Evolutionary conservation across 2,797 vertebrate species (phyloP), one percentile per base, ranked within the genome.

Genomic region (Lophius americanus): DNA sequence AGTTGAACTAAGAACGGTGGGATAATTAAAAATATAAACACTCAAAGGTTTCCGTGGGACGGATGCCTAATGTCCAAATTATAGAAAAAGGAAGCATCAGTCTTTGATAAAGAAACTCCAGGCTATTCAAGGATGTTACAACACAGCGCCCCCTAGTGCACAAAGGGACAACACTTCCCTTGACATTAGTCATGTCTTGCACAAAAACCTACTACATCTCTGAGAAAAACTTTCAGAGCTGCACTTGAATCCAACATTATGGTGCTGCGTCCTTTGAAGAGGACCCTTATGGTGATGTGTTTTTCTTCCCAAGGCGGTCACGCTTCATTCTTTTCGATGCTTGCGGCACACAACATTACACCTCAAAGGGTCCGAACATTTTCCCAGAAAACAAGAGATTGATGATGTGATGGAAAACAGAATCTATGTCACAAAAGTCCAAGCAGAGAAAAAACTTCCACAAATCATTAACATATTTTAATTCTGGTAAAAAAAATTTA

Each of bases 401-500:
- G 7, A 53, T 58, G 48, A 60, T 76, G 50, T 54, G 62, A 60
- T 48, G 12, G 11, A 55, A 36, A 62, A 35, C 37, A 63, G 59
- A 49, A 68, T 48, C 68, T 51, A 66, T 23, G 23, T 53, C 23
- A 6, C 47, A 10, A 54, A 50, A 47, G 4, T 9, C 13, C 33
- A 60, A 59, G 39, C 38, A 58, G 4, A 63, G 32, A 62, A 64
- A 9, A 75, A 73, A 78, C 57, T 10, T 70, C 76, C 63, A 85
- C 52, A 73, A 83, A 75, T 84, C 53, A 76, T 78, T 76, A 78
- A 83, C 41, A 86, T 69, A 36, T 84, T 92, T 92, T 92, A 88
- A 91, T 94, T 93, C 81, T 86, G 83, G 65, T 89, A 54, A 73
- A 85, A 72, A 75, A 64, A 36, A 23, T 23, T 23, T 23, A 23